Base-by-base conservation (phyloP, 2,888 invertebrate species). In the Caenorhabditis afra region DNA sequence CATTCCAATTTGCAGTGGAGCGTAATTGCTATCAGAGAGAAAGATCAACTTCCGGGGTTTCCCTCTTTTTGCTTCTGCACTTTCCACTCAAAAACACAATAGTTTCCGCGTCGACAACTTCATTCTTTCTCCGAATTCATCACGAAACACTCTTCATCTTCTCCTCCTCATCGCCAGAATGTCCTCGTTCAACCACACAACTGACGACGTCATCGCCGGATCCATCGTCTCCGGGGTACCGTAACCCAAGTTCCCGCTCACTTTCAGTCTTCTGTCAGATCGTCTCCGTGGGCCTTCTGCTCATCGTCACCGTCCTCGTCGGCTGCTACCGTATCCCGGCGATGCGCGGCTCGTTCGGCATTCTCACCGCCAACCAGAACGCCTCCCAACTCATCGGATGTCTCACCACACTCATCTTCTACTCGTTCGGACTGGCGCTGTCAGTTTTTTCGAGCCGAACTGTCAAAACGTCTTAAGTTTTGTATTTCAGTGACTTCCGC, bases 311-410 rank as follows among this genome's bases (percentile, higher is more conserved):
- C 18, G 66, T 67, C 7, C 49, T 67, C 20, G 16, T 67, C 14
- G 66, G 66, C 18, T 67, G 41, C 45, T 57, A 57, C 57, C 66
- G 47, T 29, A 67, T 67, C 16, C 53, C 53, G 5, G 53, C 53
- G 14, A 55, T 67, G 66, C 45, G 57, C 7, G 49, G 66, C 1
- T 44, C 47, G 0, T 67, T 67, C 29, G 66, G 66, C 11, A 35
- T 55, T 11, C 45, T 67, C 10, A 67, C 53, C 11, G 57, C 57
- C 22, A 67, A 67, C 37, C 66, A 67, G 35, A 53, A 53, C 45
- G 35, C 57, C 14, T 67, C 66, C 7, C 66, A 67, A 37, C 45
- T 57, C 0, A 53, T 57, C 12, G 57, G 20, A 7, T 57, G 45
- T 12, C n/a, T 47, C 12, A 10, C 47, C 14, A 49, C 37, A 10